These are phyloP conservation scores for Athrips mouffetella DNA, from an alignment of 2,888 invertebrate genomes.

Conservation along the genomic window DNA sequence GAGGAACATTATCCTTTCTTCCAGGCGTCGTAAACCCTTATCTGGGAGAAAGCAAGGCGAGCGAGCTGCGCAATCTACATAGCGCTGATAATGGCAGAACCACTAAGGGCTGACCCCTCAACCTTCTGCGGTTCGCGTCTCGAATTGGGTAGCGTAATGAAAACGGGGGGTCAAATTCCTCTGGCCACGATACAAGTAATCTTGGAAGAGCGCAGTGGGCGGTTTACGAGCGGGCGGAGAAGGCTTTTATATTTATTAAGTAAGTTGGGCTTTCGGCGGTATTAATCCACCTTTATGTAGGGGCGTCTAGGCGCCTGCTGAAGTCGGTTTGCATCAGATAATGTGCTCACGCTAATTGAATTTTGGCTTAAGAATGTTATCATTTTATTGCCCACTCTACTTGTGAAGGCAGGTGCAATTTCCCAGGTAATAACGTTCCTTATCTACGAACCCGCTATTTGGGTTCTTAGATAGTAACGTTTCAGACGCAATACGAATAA, in stretches of 20 bases:
- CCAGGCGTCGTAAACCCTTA: conserved; percentile 69
- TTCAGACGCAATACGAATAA: no score
- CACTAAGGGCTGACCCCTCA: conserved; percentile 41
- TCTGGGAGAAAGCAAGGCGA: conserved; percentile 70
- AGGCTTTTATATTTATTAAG: conserved; percentile 80
- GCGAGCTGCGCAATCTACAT: conserved; percentile 72
- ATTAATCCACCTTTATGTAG: conserved; percentile 77
- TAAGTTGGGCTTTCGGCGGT: conserved; percentile 77
- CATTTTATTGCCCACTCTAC: conserved; percentile 5
- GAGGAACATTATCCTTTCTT: conserved; percentile 75
- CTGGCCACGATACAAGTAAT: conserved; percentile 70
- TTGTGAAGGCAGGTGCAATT: not conserved
- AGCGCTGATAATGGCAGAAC: conserved; percentile 72
- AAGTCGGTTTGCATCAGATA: conserved; percentile 20
- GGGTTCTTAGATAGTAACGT: no score
- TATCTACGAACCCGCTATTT: no score
- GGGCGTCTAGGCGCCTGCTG: conserved; percentile 59
- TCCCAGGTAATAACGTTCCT: not conserved
- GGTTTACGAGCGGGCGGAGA: conserved; percentile 70
- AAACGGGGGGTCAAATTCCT: conserved; percentile 48
- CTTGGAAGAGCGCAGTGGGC: conserved; percentile 72
- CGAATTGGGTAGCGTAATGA: conserved; percentile 48
- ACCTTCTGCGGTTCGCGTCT: conserved; percentile 34
- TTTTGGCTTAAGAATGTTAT: conserved; percentile 3
- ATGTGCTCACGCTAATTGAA: conserved; percentile 13